Percentiles rank a stretch among this genome's conserved stretches.
These are phyloP conservation scores for Enteromius mattozi DNA, from an alignment of 2,797 vertebrate genomes.

Conservation along the genomic window DNA sequence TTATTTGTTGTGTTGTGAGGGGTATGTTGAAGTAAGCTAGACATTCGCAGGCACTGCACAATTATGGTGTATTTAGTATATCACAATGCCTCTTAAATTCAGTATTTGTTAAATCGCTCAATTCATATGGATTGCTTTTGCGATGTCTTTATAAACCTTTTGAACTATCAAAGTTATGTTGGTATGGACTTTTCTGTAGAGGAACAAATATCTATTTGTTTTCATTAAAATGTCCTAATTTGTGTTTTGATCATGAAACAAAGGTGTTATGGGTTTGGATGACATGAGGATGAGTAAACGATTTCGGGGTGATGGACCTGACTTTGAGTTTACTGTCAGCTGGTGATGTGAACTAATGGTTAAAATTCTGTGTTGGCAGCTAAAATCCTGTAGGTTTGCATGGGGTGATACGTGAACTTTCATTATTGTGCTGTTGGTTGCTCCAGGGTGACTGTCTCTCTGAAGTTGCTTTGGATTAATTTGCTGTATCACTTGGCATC, in stretches of 20 bases:
- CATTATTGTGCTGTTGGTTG: background rate
- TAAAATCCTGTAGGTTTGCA: background rate
- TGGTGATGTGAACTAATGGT: background rate
- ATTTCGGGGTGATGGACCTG: background rate
- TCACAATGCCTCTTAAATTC: too few relatives aligned
- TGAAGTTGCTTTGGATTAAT: slow-evolving; percentile 3
- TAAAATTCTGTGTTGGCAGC: background rate
- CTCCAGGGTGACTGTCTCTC: background rate
- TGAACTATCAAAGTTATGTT: background rate
- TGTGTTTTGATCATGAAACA: background rate
- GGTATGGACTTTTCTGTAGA: background rate
- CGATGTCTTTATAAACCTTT: background rate
- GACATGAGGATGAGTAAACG: background rate
- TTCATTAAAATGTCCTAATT: background rate
- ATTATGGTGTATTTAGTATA: too few relatives aligned
- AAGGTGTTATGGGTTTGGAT: background rate
- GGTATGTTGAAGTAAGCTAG: too few relatives aligned
- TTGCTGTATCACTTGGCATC: slow-evolving; percentile 41
- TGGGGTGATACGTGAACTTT: background rate
- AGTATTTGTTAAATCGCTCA: too few relatives aligned
- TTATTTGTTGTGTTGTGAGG: too few relatives aligned
- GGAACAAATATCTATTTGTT: background rate
- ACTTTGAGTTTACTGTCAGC: background rate
- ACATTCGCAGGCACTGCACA: too few relatives aligned
- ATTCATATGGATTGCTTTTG: background rate